Evolutionary conservation across 2,888 invertebrate genomes (phyloP), one percentile per base, ranked within the genome.

Genomic region (Rotaria macrura): DNA sequence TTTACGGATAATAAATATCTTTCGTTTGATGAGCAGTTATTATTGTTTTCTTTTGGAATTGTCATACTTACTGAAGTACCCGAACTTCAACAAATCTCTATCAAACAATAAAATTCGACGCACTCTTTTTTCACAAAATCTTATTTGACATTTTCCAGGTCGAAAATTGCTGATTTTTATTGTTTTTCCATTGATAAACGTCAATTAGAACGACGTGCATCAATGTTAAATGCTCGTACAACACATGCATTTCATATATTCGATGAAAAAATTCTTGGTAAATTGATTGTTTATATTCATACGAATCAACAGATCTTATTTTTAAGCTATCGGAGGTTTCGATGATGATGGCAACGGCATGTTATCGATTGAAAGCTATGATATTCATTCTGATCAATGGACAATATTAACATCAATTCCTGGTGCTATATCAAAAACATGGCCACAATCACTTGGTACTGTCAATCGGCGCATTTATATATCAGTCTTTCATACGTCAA

Each of bases 141-240:
- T 43, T 43, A 43, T 43, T 7, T 43, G 5, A 43, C 10, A 43
- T 47, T 47, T 1, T 34, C 10, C 34, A 49, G 83, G 83, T 49
- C 49, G 5, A 83, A 83, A 83, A 83, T 83, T 43, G 47, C 83
- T 29, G 83, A 83, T 83, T 83, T 83, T 83, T 83, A 83, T 83
- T 83, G 49, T 34, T 49, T 83, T 49, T 38, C 38, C 25, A 49
- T 83, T 3, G 49, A 52, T 23, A 49, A 47, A 83, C 3, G 25
- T 34, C 47, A 52, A 29, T 34, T 83, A 83, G 52, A 49, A 52
- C n/a, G 34, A 52, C 47, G 52, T 43, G 29, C 83, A 52, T 9
- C 29, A 20, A 83, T 83, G 83, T 20, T 83, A 1, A 49, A 34
- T 49, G 83, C 83, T 25, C 38, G 83, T 25, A 83, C 83, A 49